phyloP scores from a whole-genome alignment of 2,888 invertebrate species.

The Scaptomyza caliginosa region DNA sequence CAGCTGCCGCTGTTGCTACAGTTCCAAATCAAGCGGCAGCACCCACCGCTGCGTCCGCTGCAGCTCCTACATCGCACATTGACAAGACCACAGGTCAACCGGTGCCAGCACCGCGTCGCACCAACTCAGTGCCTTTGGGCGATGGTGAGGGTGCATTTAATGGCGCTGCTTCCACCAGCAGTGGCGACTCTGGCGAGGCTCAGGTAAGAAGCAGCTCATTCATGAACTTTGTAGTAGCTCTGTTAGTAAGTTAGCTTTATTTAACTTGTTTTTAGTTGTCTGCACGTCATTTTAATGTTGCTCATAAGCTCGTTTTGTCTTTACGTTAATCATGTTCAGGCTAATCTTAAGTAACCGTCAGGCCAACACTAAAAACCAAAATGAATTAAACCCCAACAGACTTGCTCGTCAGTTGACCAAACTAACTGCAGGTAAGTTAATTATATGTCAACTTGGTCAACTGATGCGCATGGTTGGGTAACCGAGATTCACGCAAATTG shows the following conservation, averaged over 20 bases:
- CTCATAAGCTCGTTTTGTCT: slow-evolving; percentile 64
- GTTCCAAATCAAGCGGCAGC: slow-evolving; percentile 28
- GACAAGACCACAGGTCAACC: slow-evolving; percentile 82
- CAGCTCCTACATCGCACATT: slow-evolving; percentile 41
- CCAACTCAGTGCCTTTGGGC: slow-evolving; percentile 85
- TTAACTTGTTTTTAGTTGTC: slow-evolving; percentile 47
- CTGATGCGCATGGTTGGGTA: slow-evolving; percentile 42
- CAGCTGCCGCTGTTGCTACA: slow-evolving; percentile 40
- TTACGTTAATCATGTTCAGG: slow-evolving; percentile 57
- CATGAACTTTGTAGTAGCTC: slow-evolving; percentile 28
- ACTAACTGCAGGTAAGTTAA: slow-evolving; percentile 52
- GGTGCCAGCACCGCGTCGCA: slow-evolving; percentile 84
- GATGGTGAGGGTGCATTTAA: slow-evolving; percentile 58
- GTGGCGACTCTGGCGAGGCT: slow-evolving; percentile 70
- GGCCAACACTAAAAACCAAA: slow-evolving; percentile 20
- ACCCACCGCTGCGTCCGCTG: slow-evolving; percentile 27
- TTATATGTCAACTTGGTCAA: slow-evolving; percentile 3
- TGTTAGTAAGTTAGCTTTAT: slow-evolving; percentile 31
- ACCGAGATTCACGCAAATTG: slow-evolving; percentile 62
- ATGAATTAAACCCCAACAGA: not conserved
- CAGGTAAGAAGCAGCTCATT: slow-evolving; percentile 73
- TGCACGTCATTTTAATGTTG: slow-evolving; percentile 73
- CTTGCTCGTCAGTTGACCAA: slow-evolving; percentile 43
- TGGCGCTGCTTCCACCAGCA: slow-evolving; percentile 65
- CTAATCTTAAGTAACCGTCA: slow-evolving; percentile 45